These are phyloP conservation scores for Olivierus martensii DNA, from an alignment of 1,140 invertebrate species.

Conservation along the genomic window DNA sequence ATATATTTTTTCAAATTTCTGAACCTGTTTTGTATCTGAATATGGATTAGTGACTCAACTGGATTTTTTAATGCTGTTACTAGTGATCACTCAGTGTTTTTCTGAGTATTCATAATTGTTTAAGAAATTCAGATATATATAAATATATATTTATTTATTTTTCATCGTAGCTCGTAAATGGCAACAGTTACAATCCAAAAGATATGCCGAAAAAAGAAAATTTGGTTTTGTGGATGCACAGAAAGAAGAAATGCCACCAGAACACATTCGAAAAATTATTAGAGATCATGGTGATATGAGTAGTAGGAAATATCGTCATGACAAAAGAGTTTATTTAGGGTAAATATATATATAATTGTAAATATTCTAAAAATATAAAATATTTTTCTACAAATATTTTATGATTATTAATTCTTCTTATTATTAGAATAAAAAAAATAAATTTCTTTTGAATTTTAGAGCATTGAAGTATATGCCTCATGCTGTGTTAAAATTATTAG, in stretches of 20 bases:
- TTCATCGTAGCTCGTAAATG: constrained; percentile 53
- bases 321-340: constrained; percentile 96
- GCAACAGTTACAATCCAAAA: constrained; percentile 94
- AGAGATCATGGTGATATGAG: constrained; percentile 99
- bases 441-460: constrained; percentile 20
- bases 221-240: constrained; percentile 98
- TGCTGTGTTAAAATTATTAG: constrained; percentile 94
- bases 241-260: constrained; percentile 99
- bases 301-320: constrained; percentile 93
- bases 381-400: background rate
- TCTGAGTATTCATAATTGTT: too few relatives aligned
- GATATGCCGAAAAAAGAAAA: constrained; percentile 95
- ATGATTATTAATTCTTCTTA: background rate
- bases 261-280: constrained; percentile 97
- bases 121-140: too few relatives aligned
- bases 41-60: too few relatives aligned
- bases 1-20: too few relatives aligned
- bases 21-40: too few relatives aligned
- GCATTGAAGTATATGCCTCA: constrained; percentile 99
- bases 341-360: constrained; percentile 34
- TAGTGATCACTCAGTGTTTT: too few relatives aligned
- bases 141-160: too few relatives aligned
- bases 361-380: background rate
- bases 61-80: too few relatives aligned
- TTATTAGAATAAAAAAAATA: background rate